A percentile compares a stretch with the other conserved stretches of the same genome.
Evolutionary conservation across 1,140 invertebrate genomes (phyloP).

Genomic region (Aphelenchoides fujianensis): DNA sequence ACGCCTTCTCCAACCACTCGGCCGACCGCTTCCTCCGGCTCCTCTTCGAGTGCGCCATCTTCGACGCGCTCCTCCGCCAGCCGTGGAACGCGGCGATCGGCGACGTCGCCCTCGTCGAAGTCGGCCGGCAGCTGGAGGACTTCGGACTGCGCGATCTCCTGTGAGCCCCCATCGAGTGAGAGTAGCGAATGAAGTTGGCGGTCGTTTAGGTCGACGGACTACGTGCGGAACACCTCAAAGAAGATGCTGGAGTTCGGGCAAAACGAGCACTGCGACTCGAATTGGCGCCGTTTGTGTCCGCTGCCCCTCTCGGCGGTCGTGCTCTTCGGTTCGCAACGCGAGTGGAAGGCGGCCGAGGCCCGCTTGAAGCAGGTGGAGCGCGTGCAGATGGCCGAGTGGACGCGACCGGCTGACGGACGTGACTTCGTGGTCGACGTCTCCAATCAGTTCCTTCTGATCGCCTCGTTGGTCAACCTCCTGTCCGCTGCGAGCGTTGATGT

Average conservation of each 20-base stretch:
- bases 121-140: not conserved
- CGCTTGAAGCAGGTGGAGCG: not conserved
- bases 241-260: not conserved
- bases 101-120: not conserved
- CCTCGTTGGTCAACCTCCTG: not conserved
- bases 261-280: not conserved
- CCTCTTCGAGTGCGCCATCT: not conserved
- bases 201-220: not conserved
- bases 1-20: not conserved
- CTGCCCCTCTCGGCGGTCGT: not conserved
- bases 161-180: not conserved
- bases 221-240: not conserved
- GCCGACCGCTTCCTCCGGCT: not conserved
- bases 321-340: not conserved
- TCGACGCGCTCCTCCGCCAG: not conserved
- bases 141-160: not conserved
- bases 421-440: constrained; percentile 3
- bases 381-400: not conserved
- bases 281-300: constrained; percentile 4
- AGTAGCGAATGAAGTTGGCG: not conserved
- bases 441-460: not conserved
- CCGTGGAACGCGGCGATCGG: not conserved
- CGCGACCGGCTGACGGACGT: not conserved
- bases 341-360: not conserved
- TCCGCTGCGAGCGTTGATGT: not conserved